A percentile compares a stretch with the other conserved stretches of the same genome.
These are phyloP conservation scores for Tragelaphus buxtoni DNA, from an alignment of 2,113 vertebrate genomes.

Conservation along the genomic window DNA sequence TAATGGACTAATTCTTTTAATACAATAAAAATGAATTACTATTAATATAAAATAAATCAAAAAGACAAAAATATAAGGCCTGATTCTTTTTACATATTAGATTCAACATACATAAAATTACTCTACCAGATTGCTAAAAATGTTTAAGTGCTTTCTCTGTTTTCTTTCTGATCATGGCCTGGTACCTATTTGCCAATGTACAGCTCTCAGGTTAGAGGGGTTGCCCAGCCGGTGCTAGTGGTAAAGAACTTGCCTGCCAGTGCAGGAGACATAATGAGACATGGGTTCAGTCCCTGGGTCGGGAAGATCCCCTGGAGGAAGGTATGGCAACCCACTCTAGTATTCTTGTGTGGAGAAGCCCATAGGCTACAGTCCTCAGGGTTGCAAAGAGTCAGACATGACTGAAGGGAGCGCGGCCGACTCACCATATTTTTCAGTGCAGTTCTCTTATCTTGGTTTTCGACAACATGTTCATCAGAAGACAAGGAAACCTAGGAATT, in stretches of 20 bases:
- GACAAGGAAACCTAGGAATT: not conserved
- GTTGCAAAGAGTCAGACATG: not conserved
- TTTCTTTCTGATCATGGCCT: fast-evolving
- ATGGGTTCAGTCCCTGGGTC: not conserved
- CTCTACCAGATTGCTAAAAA: not conserved
- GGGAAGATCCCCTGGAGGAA: too few species aligned
- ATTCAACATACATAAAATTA: not conserved
- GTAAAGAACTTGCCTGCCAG: not conserved
- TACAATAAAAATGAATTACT: not conserved
- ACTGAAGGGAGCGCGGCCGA: not conserved
- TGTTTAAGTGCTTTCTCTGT: not conserved
- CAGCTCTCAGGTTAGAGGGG: not conserved
- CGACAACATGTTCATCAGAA: not conserved
- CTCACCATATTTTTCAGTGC: not conserved
- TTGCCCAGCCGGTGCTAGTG: not conserved
- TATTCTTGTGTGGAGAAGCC: too few species aligned
- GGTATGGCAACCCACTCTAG: too few species aligned
- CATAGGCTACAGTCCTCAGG: not conserved
- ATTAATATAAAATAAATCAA: not conserved
- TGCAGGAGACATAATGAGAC: not conserved
- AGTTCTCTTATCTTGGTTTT: not conserved
- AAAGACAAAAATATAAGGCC: not conserved
- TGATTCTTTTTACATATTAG: not conserved
- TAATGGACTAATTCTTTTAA: not conserved
- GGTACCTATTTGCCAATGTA: too few species aligned